Percentiles rank a stretch among this genome's conserved stretches.
Evolutionary conservation across 2,113 vertebrate genomes (phyloP).

Genomic region (Zosterops borbonicus): DNA sequence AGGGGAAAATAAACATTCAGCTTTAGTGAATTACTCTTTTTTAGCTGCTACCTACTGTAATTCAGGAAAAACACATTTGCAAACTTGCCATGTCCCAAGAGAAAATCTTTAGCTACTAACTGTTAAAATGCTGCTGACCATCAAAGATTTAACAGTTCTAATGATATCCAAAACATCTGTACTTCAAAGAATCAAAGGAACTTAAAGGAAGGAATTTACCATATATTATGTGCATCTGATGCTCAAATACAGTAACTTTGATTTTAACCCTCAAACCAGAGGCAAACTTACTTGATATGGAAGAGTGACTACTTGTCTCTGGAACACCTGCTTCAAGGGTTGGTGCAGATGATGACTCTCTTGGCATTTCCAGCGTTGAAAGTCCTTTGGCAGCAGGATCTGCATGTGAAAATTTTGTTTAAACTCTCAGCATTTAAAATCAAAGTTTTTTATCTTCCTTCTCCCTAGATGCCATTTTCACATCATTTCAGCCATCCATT

Average conservation of each 20-base stretch:
- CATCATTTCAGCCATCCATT: not conserved
- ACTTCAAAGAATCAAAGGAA: not conserved
- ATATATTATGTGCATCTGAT: not conserved
- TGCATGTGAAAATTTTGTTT: slow-evolving; percentile 72
- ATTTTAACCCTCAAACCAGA: not conserved
- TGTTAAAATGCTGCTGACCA: not conserved
- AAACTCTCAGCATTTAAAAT: not conserved
- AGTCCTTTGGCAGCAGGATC: slow-evolving; percentile 86
- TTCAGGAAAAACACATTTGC: not conserved
- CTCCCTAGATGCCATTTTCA: not conserved
- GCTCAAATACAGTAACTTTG: not conserved
- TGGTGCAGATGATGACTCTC: slow-evolving; percentile 93
- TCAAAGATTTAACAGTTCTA: not conserved
- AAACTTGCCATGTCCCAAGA: not conserved
- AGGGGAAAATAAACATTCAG: not conserved
- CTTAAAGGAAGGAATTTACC: not conserved
- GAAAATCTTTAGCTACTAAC: not conserved
- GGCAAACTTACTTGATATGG: slow-evolving; percentile 87
- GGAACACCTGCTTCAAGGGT: slow-evolving; percentile 90
- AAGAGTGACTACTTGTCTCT: slow-evolving; percentile 92
- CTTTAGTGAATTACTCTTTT: not conserved
- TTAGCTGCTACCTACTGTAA: not conserved
- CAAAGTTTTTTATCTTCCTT: not conserved
- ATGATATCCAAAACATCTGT: not conserved
- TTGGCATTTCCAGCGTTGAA: slow-evolving; percentile 91